Conservation (phyloP, 2,888 invertebrate species). For the Helicoverpa assulta region DNA sequence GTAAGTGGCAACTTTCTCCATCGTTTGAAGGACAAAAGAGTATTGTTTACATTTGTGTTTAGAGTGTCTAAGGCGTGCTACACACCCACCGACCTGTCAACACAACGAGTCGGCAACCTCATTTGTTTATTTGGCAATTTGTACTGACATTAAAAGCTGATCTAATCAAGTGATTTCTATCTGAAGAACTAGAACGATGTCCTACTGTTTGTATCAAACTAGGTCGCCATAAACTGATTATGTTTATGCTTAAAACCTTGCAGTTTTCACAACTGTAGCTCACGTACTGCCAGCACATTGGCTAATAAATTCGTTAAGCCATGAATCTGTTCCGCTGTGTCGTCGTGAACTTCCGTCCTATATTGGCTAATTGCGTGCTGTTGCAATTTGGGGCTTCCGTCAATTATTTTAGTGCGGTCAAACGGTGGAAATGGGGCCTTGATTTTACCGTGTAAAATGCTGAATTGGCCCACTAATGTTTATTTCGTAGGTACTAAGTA, state of each 20-base stretch:
- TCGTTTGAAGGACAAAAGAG: constrained; percentile 56
- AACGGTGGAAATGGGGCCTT: constrained; percentile 26
- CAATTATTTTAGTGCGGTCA: constrained; percentile 44
- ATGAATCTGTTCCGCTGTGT: constrained; percentile 35
- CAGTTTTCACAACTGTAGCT: constrained; percentile 43
- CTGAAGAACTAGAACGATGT: too few relatives aligned
- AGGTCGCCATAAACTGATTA: background rate
- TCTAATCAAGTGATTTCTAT: too few relatives aligned
- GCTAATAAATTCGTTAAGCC: constrained; percentile 34
- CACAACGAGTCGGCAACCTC: background rate
- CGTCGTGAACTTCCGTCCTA: constrained; percentile 48
- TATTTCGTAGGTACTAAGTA: too few relatives aligned
- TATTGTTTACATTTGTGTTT: constrained; percentile 56
- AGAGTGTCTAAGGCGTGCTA: constrained; percentile 6
- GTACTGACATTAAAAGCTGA: too few relatives aligned
- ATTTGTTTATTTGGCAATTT: too few relatives aligned
- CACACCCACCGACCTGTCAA: background rate
- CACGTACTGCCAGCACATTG: constrained; percentile 32
- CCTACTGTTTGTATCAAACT: too few relatives aligned
- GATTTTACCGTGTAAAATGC: constrained; percentile 3
- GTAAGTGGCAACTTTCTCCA: constrained; percentile 52
- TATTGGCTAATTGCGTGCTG: constrained; percentile 38
- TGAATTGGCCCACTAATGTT: too few relatives aligned
- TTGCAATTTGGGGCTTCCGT: constrained; percentile 47
- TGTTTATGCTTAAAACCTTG: background rate